Conservation (phyloP, 2,797 vertebrate genomes). For the Melanotaenia nigrans region DNA sequence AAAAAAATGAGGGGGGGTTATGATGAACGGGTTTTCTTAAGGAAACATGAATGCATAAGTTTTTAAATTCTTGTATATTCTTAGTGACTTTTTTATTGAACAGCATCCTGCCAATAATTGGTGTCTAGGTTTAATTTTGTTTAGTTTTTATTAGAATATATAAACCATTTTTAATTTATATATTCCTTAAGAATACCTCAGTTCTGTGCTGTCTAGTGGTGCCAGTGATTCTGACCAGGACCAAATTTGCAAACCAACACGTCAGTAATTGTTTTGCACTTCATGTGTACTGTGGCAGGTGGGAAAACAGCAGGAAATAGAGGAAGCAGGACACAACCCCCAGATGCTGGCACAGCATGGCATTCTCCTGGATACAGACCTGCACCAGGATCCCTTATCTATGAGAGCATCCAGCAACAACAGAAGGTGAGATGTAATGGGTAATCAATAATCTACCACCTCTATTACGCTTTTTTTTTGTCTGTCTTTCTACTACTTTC, state of each 20-base stretch:
- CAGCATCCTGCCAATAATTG: not conserved
- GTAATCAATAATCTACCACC: not conserved
- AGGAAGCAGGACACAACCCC: conserved; percentile 82
- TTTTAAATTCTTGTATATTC: not conserved
- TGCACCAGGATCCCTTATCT: conserved; percentile 35
- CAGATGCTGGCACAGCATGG: conserved; percentile 83
- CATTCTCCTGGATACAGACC: conserved; percentile 89
- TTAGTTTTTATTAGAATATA: not conserved
- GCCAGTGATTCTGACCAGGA: not conserved
- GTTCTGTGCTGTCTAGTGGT: not conserved
- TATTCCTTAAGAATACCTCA: not conserved
- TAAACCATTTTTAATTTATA: not conserved
- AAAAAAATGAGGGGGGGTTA: not conserved
- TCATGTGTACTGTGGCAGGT: conserved; percentile 68
- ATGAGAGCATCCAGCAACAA: conserved; percentile 21
- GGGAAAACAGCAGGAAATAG: conserved; percentile 87
- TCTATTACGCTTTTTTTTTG: not conserved
- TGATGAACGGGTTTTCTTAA: not conserved
- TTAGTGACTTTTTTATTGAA: not conserved
- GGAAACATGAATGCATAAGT: not conserved
- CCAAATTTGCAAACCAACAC: not conserved
- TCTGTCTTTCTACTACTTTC: not conserved
- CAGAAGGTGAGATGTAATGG: conserved; percentile 54
- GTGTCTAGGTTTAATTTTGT: not conserved
- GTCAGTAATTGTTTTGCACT: not conserved